Base-by-base conservation (phyloP, 2,888 invertebrate genomes). In the Eilema depressum region DNA sequence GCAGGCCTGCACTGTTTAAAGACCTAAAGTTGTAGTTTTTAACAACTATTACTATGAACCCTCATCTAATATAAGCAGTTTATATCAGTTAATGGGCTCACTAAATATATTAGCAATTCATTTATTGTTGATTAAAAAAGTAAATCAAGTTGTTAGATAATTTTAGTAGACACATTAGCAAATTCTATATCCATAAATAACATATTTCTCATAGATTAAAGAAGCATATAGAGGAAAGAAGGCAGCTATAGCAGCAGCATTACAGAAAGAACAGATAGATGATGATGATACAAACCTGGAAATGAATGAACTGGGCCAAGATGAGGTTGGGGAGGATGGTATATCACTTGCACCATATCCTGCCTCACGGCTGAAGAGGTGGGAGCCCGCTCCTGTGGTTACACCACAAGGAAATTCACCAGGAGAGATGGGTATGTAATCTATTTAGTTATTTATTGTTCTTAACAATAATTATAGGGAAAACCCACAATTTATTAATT, bases 341-440 rank as follows among this genome's bases (percentile, higher is more conserved):
- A 83, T 94, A 26, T 73, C 89, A 28, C 76, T 95, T 53, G 80
- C 86, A 2, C 89, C 89, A 61, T 95, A 95, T 78, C 85, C 92
- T 47, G 85, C 84, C 63, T 90, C 93, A 2, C 85, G 88, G 66
- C 90, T 98, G 63, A 96, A 96, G 83, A 95, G 96, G 83, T 98
- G 98, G 98, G 93, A 96, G 78, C 96, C 96, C 10, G 97, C 97
- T 8, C 97, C 97, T 17, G 92, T 96, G 4, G 97, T 98, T 1
- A 93, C 92, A 65, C 97, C 97, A 28, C 93, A 94, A 63, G 95
- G 96, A 62, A 97, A 97, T 2, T 96, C 96, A 73, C 98, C 98
- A 41, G 99, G 99, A 60, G 99, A 99, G 95, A 96, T 97, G 96
- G 99, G 99, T 83, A 96, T 93, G 90, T 20, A 53, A 30, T 28